Conservation (phyloP, 2,113 vertebrate species). For the Dryoscopus gambensis region DNA sequence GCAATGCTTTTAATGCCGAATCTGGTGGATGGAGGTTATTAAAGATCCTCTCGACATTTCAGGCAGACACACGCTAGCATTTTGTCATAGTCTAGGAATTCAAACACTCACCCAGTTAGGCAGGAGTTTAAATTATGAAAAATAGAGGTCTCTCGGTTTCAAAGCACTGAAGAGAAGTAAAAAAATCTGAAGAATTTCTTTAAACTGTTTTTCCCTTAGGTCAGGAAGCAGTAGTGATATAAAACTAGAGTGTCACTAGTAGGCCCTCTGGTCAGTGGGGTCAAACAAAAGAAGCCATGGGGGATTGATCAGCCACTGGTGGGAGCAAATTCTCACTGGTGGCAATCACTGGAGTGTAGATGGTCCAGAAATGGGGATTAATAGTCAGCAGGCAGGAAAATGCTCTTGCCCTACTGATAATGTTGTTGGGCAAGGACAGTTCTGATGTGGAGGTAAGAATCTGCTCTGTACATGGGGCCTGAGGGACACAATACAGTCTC, state of each 20-base stretch:
- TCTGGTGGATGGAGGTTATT: constrained; percentile 49
- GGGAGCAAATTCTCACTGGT: neutral
- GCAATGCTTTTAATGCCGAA: constrained; percentile 49
- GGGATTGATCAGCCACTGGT: neutral
- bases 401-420: neutral
- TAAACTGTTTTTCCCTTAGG: constrained; percentile 46
- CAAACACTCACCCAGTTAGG: constrained; percentile 69
- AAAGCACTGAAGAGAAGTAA: constrained; percentile 52
- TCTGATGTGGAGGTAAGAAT: neutral
- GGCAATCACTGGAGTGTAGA: neutral
- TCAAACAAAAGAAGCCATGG: neutral
- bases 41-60: constrained; percentile 76
- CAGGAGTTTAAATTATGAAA: constrained; percentile 73
- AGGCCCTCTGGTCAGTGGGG: neutral
- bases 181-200: constrained; percentile 57
- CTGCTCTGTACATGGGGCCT: neutral
- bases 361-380: neutral
- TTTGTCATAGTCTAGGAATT: constrained; percentile 80
- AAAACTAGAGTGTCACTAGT: neutral
- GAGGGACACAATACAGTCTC: neutral
- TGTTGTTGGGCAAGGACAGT: neutral
- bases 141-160: constrained; percentile 65
- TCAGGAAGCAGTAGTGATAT: constrained; percentile 6
- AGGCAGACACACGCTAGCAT: constrained; percentile 72
- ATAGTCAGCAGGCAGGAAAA: neutral